A percentile compares a stretch with the other conserved stretches of the same genome.
Conservation (phyloP, 1,140 invertebrate genomes). For the Mercenaria mercenaria region DNA sequence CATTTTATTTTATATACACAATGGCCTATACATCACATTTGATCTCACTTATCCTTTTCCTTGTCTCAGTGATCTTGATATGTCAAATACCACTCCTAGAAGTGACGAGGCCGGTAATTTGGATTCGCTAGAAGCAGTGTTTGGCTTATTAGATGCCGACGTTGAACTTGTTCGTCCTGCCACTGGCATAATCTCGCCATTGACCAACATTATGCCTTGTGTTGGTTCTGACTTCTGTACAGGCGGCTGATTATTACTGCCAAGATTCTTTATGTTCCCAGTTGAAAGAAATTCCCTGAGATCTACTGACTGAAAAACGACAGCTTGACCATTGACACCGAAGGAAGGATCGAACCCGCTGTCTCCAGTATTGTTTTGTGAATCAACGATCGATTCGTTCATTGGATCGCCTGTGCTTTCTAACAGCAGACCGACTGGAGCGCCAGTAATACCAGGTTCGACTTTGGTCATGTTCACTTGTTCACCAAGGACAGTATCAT, state of each 20-base stretch:
- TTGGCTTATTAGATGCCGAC: not conserved
- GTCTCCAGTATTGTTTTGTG: not conserved
- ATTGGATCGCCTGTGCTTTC: not conserved
- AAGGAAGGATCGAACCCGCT: not conserved
- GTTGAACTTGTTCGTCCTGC: not conserved
- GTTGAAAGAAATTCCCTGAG: constrained; percentile 7
- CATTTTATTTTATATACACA: no score
- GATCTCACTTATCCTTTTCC: no score
- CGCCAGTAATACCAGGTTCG: not conserved
- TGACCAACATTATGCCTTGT: not conserved
- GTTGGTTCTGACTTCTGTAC: not conserved
- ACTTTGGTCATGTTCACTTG: not conserved
- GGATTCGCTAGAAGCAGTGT: not conserved
- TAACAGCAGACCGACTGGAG: not conserved
- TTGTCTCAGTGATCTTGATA: not conserved
- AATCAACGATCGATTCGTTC: not conserved
- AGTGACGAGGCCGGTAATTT: not conserved
- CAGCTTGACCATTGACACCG: not conserved
- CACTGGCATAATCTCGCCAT: not conserved
- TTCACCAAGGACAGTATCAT: not conserved
- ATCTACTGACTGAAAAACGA: not conserved
- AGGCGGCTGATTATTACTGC: no score
- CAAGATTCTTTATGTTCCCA: not conserved
- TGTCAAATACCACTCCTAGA: not conserved
- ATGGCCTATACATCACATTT: no score